Evolutionary conservation across 2,113 vertebrate genomes (phyloP).

Genomic region (Nycticryphes semicollaris): DNA sequence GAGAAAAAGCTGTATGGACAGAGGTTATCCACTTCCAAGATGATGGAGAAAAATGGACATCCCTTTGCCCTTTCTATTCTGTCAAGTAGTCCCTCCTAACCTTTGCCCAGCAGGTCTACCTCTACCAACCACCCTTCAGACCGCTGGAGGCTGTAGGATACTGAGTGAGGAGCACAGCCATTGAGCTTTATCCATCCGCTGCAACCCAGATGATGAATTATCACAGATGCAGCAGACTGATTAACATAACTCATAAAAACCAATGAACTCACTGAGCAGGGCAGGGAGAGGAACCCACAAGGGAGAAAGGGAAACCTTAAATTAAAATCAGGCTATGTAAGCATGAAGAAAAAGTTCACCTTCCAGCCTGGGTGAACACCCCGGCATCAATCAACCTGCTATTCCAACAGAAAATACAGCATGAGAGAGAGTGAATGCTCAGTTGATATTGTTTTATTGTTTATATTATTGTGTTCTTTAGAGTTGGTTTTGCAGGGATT

Average conservation of each 20-base stretch:
- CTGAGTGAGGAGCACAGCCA: not conserved
- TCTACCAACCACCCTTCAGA: not conserved
- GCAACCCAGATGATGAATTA: constrained; percentile 27
- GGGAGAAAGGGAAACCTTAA: not conserved
- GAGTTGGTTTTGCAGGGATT: not conserved
- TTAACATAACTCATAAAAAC: constrained; percentile 27
- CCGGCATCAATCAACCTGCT: constrained; percentile 9
- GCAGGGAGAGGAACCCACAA: not conserved
- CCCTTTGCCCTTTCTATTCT: not conserved
- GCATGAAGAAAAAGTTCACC: constrained; percentile 1
- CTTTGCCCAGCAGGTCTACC: not conserved
- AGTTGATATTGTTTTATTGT: rapidly evolving
- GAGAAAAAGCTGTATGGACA: not conserved
- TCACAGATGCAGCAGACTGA: not conserved
- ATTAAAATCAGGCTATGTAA: constrained; percentile 29
- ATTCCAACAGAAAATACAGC: not conserved
- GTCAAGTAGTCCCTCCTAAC: not conserved
- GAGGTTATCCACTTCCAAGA: not conserved
- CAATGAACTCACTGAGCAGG: not conserved
- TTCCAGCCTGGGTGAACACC: not conserved
- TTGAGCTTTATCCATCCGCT: not conserved
- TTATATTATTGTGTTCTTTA: not conserved
- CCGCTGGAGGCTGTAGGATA: not conserved
- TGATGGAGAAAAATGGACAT: not conserved
- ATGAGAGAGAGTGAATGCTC: not conserved